These are phyloP conservation scores for Drosophila basisetae DNA, from an alignment of 2,888 invertebrate genomes.

Conservation along the genomic window DNA sequence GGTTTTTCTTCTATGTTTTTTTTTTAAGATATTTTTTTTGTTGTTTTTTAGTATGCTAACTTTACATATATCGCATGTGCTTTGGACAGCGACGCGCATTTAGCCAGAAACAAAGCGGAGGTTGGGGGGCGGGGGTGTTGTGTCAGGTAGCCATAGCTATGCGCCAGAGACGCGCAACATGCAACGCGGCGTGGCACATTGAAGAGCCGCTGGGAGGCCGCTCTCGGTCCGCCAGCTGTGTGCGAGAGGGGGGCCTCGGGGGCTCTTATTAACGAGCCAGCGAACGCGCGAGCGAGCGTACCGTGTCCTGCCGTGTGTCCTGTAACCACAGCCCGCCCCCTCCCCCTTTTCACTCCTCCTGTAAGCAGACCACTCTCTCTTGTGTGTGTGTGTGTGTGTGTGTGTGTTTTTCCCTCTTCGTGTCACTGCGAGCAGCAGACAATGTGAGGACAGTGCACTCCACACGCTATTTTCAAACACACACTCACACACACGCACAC, in stretches of 20 bases:
- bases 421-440: slow-evolving; percentile 55
- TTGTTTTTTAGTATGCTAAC: slow-evolving; percentile 13
- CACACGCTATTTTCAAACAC: slow-evolving; percentile 64
- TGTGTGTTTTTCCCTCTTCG: slow-evolving; percentile 20
- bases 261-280: slow-evolving; percentile 80
- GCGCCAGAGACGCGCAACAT: slow-evolving; percentile 18
- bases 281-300: slow-evolving; percentile 62
- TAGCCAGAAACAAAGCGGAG: slow-evolving; percentile 58
- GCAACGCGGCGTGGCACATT: slow-evolving; percentile 16
- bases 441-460: slow-evolving; percentile 76
- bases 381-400: slow-evolving; percentile 1
- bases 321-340: background rate
- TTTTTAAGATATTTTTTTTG: background rate
- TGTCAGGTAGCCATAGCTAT: slow-evolving; percentile 30
- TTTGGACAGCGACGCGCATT: slow-evolving; percentile 75
- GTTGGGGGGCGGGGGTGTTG: background rate
- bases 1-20: slow-evolving; percentile 24
- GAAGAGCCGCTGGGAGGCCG: slow-evolving; percentile 19
- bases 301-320: slow-evolving; percentile 61
- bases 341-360: background rate
- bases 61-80: slow-evolving; percentile 59
- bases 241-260: slow-evolving; percentile 43
- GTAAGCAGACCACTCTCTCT: background rate
- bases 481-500: slow-evolving; percentile 32
- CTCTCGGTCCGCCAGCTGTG: slow-evolving; percentile 17